Base-by-base conservation (phyloP, 2,113 vertebrate species). In the Dicentrarchus labrax region DNA sequence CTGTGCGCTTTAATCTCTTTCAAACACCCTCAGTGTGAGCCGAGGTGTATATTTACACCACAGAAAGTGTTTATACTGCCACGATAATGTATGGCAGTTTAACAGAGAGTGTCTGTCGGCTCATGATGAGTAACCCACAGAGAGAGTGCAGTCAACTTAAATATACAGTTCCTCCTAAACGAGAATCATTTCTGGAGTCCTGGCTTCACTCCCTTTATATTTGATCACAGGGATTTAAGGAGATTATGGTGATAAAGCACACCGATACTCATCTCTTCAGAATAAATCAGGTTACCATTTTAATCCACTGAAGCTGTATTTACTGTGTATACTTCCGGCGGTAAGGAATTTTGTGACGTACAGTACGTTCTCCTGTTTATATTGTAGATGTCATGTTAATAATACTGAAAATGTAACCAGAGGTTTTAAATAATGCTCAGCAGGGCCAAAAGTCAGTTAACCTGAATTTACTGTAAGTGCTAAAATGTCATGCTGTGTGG, bases 21-120 rank as follows among this genome's bases (percentile, higher is more conserved):
- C 57, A n/a, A 8, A 4, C 77, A 43, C 4, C n/a, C 4, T 41
- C 61, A 2, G 62, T 8, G 17, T 3, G 4, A 45, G 7, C 10
- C 7, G 4, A 39, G 54, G 3, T 6, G 5, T 10, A 6, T 43
- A 73, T 80, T 71, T 39, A 43, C 30, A 15, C 50, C 7, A 38
- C 39, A 19, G 54, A 9, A 4, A 11, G 83, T 76, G 72, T 76
- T 85, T 72, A 66, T 57, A 10, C 67, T 60, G 72, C 67, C 53
- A 2, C 16, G 60, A 53, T 39, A 72, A 76, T 48, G 51, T 54
- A 81, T 45, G 67, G 36, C 19, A 4, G 72, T 45, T 75, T 71
- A 73, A 67, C 68, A 66, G 43, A 64, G 51, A 22, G 41, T 1
- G 74, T 41, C 74, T 78, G 64, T 1, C 54, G 56, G 19, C 39